Percentiles rank a stretch among this genome's conserved stretches.
Conservation (phyloP, 2,113 vertebrate species). For the Chlamydotis undulata region DNA sequence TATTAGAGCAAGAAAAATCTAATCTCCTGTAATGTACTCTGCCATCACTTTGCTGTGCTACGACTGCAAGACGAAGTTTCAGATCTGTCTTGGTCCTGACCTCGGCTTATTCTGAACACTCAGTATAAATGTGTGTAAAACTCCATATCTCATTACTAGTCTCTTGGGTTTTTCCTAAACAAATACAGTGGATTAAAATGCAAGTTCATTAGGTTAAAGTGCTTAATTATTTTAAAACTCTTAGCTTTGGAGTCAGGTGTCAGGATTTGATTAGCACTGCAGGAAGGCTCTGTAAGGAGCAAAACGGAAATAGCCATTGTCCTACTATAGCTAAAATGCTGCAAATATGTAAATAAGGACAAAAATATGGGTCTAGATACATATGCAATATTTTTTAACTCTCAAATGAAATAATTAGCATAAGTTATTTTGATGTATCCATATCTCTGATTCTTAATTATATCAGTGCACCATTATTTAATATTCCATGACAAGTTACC, state of each 20-base stretch:
- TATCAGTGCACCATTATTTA: slow-evolving; percentile 49
- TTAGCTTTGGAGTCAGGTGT: slow-evolving; percentile 36
- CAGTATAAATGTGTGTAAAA: background rate
- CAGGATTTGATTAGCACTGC: slow-evolving; percentile 59
- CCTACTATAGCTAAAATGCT: slow-evolving; percentile 24
- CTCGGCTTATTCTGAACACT: background rate
- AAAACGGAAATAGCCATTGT: slow-evolving; percentile 55
- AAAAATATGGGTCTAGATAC: slow-evolving; percentile 46
- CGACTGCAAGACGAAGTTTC: background rate
- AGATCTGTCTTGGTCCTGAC: background rate
- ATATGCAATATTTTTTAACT: slow-evolving; percentile 61
- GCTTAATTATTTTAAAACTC: slow-evolving; percentile 67
- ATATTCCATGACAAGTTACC: slow-evolving; percentile 43
- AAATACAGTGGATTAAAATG: slow-evolving; percentile 49
- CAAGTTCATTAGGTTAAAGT: slow-evolving; percentile 63
- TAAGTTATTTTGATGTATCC: slow-evolving; percentile 51
- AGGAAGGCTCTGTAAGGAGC: slow-evolving; percentile 24
- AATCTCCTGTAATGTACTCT: background rate
- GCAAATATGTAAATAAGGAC: slow-evolving; percentile 63
- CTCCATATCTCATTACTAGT: slow-evolving; percentile 10
- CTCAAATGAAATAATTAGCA: slow-evolving; percentile 64
- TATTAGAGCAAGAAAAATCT: background rate
- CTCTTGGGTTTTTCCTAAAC: slow-evolving; percentile 21
- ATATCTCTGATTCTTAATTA: slow-evolving; percentile 58
- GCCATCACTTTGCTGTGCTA: background rate